A percentile compares a stretch with the other conserved stretches of the same genome.
Evolutionary conservation across 2,888 invertebrate genomes (phyloP).

Genomic region (Dyspetes luteomarginatus): DNA sequence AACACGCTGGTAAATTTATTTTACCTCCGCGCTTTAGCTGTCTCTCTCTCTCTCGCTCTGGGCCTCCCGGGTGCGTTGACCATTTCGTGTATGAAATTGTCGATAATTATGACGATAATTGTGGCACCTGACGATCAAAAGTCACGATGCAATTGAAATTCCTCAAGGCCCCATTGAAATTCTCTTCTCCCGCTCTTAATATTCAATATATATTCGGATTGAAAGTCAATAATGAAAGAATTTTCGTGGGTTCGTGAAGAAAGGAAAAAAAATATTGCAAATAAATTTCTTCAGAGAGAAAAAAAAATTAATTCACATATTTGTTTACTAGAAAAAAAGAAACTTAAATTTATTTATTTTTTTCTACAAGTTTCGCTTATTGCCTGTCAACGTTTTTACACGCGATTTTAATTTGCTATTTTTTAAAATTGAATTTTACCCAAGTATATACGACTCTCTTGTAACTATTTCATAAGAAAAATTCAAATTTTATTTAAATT

Average conservation of each 20-base stretch:
- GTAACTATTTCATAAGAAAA: too few relatives aligned
- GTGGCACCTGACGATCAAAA: slow-evolving; percentile 47
- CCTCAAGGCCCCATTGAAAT: slow-evolving; percentile 42
- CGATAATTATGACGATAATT: slow-evolving; percentile 64
- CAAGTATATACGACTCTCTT: too few relatives aligned
- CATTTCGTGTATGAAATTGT: slow-evolving; percentile 43
- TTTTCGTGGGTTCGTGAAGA: neutral
- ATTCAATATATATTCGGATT: slow-evolving; percentile 4
- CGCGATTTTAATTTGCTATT: too few relatives aligned
- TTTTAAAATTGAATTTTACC: too few relatives aligned
- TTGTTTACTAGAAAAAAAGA: too few relatives aligned
- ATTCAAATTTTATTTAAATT: too few relatives aligned
- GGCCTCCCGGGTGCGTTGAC: slow-evolving; percentile 1
- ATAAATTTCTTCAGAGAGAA: too few relatives aligned
- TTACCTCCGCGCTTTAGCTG: neutral
- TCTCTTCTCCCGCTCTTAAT: neutral
- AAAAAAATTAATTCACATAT: too few relatives aligned
- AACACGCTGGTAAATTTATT: neutral
- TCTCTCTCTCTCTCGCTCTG: neutral
- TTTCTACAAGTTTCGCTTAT: too few relatives aligned
- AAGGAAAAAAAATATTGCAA: too few relatives aligned
- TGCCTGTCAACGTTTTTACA: too few relatives aligned
- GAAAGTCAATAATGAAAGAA: neutral
- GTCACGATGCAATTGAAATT: slow-evolving; percentile 52
- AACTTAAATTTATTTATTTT: too few relatives aligned